phyloP scores from a whole-genome alignment of 2,888 invertebrate species.

The Metalampra italica region DNA sequence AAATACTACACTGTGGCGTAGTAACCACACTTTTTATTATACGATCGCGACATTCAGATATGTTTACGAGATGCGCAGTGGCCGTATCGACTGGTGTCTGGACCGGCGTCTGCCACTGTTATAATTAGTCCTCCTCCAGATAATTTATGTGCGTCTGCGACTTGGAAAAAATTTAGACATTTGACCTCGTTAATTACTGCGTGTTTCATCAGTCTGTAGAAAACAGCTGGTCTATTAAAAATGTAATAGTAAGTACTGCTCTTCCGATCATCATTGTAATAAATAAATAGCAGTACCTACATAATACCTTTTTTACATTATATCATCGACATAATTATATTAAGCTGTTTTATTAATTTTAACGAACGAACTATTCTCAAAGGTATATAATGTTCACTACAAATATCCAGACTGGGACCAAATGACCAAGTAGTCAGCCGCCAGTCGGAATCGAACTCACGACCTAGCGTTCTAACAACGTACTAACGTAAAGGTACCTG shows the following conservation, averaged over 20 bases:
- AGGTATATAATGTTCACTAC: too few relatives aligned
- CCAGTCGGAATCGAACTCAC: too few relatives aligned
- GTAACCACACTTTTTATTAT: background rate
- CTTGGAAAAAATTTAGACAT: conserved; percentile 14
- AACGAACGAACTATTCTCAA: too few relatives aligned
- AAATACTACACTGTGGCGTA: background rate
- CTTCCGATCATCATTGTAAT: background rate
- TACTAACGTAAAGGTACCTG: too few relatives aligned
- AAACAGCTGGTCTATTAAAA: background rate
- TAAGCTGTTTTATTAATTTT: too few relatives aligned
- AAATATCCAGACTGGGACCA: too few relatives aligned
- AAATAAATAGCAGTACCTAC: too few relatives aligned
- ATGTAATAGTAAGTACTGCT: background rate
- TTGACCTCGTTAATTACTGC: conserved; percentile 14
- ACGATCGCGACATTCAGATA: conserved; percentile 9
- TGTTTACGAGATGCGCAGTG: conserved; percentile 24
- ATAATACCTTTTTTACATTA: too few relatives aligned
- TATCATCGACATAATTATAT: too few relatives aligned
- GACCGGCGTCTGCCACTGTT: conserved; percentile 22
- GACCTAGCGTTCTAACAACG: too few relatives aligned
- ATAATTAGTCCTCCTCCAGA: conserved; percentile 26
- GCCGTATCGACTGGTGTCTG: conserved; percentile 29
- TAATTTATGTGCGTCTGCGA: conserved; percentile 23
- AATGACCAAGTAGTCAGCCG: too few relatives aligned
- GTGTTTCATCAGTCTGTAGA: conserved; percentile 2